Evolutionary conservation across 2,113 vertebrate species (phyloP).

Genomic region (Hippopotamus amphibius): DNA sequence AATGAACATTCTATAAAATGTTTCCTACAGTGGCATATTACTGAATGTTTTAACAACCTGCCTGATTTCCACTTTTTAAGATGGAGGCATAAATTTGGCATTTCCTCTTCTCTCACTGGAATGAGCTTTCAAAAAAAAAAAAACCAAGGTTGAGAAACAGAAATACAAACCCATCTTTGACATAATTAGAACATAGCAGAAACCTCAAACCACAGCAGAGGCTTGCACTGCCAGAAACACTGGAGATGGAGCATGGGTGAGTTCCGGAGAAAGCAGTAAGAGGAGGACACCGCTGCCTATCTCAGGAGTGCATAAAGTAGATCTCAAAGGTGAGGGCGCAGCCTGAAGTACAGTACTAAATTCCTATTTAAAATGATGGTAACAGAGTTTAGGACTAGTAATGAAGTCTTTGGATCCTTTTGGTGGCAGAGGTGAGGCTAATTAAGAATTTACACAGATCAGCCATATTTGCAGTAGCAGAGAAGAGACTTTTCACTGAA

Average conservation of each 20-base stretch:
- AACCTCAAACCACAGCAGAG: background rate
- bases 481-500: background rate
- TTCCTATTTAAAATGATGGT: background rate
- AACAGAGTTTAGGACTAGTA: background rate
- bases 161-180: background rate
- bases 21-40: background rate
- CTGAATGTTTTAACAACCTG: background rate
- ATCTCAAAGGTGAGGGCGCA: background rate
- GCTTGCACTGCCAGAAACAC: background rate
- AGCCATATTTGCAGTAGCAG: background rate
- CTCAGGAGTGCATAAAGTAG: background rate
- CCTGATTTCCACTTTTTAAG: conserved; percentile 12
- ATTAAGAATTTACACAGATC: background rate
- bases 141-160: background rate
- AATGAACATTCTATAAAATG: conserved; percentile 14
- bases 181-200: background rate
- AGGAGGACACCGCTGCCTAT: background rate
- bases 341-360: background rate
- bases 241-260: no score
- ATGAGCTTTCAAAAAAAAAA: background rate
- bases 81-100: background rate
- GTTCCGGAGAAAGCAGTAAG: no score
- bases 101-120: background rate
- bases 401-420: background rate
- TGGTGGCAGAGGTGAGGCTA: background rate